phyloP scores from a whole-genome alignment of 2,888 invertebrate species.

The Dicycla oo region DNA sequence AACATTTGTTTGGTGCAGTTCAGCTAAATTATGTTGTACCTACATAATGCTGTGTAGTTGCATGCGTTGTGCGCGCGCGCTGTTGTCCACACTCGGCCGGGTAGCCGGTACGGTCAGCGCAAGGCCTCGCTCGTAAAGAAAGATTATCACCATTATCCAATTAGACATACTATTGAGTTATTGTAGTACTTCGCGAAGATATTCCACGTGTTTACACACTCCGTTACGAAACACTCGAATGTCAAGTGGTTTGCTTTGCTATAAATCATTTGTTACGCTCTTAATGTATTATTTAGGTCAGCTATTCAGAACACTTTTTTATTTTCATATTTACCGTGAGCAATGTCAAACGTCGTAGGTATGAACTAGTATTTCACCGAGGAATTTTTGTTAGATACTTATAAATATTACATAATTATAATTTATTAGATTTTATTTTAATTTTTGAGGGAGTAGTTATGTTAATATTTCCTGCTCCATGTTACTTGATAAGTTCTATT shows the following conservation, averaged over 20 bases:
- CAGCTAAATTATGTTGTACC: constrained; percentile 60
- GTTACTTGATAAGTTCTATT: constrained; percentile 15
- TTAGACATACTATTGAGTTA: constrained; percentile 82
- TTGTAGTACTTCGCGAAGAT: constrained; percentile 76
- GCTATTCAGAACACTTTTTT: constrained; percentile 56
- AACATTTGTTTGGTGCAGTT: constrained; percentile 63
- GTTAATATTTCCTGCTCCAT: constrained; percentile 33
- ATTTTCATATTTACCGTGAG: constrained; percentile 53
- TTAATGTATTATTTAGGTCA: constrained; percentile 63
- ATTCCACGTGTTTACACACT: constrained; percentile 66
- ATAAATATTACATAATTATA: background rate
- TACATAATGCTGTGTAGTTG: constrained; percentile 32
- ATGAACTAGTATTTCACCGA: constrained; percentile 29
- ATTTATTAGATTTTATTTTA: constrained; percentile 20
- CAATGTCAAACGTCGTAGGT: constrained; percentile 52
- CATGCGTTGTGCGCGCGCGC: constrained; percentile 21
- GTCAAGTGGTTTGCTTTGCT: constrained; percentile 58
- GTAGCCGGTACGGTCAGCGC: constrained; percentile 71
- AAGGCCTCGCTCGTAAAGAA: constrained; percentile 78
- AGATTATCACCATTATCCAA: constrained; percentile 87
- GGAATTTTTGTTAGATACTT: constrained; percentile 40
- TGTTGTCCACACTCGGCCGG: constrained; percentile 56
- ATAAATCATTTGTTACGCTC: constrained; percentile 57
- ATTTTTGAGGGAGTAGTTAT: constrained; percentile 32
- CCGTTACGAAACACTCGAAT: constrained; percentile 67